Conservation (phyloP, 2,888 invertebrate genomes). For the Coenonympha arcania region DNA sequence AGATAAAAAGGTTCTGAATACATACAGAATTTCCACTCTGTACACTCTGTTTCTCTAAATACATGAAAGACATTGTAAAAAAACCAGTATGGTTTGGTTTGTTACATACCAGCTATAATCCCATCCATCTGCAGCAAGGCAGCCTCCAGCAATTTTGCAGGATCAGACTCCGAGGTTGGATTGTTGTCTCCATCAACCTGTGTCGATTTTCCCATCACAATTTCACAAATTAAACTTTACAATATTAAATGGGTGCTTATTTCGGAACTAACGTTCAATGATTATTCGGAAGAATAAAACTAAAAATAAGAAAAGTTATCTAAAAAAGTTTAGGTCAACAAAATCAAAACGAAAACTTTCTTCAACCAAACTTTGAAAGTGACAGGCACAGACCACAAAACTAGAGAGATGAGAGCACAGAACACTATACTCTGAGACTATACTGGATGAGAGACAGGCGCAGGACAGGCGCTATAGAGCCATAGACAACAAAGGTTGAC, state of each 20-base stretch:
- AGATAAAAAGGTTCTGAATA: no score
- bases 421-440: no score
- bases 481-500: no score
- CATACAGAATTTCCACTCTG: no score
- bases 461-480: not conserved
- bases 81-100: no score
- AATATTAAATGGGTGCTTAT: slow-evolving; percentile 13
- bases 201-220: slow-evolving; percentile 66
- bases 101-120: slow-evolving; percentile 82
- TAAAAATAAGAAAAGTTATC: slow-evolving; percentile 30
- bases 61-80: no score
- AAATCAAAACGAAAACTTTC: slow-evolving; percentile 34
- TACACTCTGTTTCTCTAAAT: no score
- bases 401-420: no score
- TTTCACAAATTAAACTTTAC: slow-evolving; percentile 15
- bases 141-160: slow-evolving; percentile 88
- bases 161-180: slow-evolving; percentile 81
- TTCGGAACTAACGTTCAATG: slow-evolving; percentile 20
- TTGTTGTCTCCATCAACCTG: slow-evolving; percentile 70
- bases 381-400: no score
- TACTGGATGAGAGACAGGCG: not conserved
- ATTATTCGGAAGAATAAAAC: no score
- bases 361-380: slow-evolving; percentile 30
- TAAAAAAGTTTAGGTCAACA: slow-evolving; percentile 53
- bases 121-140: slow-evolving; percentile 92